phyloP scores from a whole-genome alignment of 2,113 vertebrate species.

The Turnix velox region DNA sequence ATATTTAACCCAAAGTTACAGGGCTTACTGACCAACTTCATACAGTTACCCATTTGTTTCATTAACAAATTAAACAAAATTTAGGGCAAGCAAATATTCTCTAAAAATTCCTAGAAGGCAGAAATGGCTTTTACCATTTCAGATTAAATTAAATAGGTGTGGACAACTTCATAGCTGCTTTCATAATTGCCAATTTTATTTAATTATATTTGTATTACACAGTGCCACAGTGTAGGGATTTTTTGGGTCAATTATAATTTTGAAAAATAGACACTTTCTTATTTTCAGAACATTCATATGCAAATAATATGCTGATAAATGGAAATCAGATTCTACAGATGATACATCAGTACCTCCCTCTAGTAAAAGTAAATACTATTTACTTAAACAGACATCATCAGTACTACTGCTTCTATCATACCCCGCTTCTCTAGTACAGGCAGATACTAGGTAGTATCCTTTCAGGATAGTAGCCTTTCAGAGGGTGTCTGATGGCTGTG shows the following conservation, averaged over 20 bases:
- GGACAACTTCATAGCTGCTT: not conserved
- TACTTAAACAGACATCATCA: conserved; percentile 31
- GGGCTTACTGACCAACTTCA: not conserved
- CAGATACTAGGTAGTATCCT: too few relatives aligned
- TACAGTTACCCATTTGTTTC: not conserved
- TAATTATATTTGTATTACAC: not conserved
- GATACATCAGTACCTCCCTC: conserved; percentile 60
- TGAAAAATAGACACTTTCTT: conserved; percentile 66
- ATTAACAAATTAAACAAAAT: not conserved
- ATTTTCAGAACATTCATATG: conserved; percentile 73
- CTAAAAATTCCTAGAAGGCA: not conserved
- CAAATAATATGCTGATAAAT: conserved; percentile 79
- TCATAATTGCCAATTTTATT: not conserved
- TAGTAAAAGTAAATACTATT: conserved; percentile 56
- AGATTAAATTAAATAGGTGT: not conserved
- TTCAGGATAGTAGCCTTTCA: conserved; percentile 14
- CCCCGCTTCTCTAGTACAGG: not conserved
- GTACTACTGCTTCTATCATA: not conserved
- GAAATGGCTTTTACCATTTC: not conserved
- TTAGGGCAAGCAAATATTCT: not conserved
- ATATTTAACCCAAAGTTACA: not conserved
- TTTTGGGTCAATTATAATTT: conserved; percentile 58
- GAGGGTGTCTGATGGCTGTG: not conserved
- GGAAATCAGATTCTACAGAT: conserved; percentile 76
- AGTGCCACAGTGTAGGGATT: not conserved